phyloP scores from a whole-genome alignment of 2,888 invertebrate species.

The Perdita meconis region DNA sequence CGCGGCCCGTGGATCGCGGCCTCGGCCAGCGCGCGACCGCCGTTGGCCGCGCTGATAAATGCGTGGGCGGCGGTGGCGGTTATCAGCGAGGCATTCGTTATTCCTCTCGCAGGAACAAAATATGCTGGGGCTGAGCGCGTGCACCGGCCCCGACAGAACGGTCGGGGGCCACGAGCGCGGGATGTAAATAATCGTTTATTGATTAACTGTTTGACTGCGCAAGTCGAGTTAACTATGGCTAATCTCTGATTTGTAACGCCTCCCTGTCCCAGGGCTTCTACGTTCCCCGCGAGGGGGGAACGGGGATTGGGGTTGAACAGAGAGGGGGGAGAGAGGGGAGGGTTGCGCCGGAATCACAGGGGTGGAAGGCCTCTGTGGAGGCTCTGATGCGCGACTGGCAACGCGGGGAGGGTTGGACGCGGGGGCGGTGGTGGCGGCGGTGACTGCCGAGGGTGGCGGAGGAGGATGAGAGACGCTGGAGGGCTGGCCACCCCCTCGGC shows the following conservation, averaged over 20 bases:
- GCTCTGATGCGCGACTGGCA: slow-evolving; percentile 33
- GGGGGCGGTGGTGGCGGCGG: slow-evolving; percentile 22
- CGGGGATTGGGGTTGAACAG: not conserved
- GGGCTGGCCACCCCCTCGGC: slow-evolving; percentile 72
- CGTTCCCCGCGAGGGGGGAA: not conserved
- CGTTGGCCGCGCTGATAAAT: too few relatives aligned
- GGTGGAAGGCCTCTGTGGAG: slow-evolving; percentile 45
- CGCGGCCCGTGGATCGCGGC: not conserved
- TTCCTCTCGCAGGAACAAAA: slow-evolving; percentile 50
- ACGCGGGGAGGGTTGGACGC: slow-evolving; percentile 24
- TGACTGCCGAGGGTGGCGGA: slow-evolving; percentile 35
- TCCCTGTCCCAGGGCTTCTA: slow-evolving; percentile 69
- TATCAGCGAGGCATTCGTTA: slow-evolving; percentile 59
- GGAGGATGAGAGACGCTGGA: slow-evolving; percentile 54
- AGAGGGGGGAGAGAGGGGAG: slow-evolving; percentile 37
- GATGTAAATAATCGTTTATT: slow-evolving; percentile 84
- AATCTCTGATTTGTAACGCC: slow-evolving; percentile 84
- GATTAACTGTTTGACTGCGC: slow-evolving; percentile 84
- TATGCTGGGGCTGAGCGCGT: slow-evolving; percentile 49
- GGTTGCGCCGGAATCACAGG: slow-evolving; percentile 58
- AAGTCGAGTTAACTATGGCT: slow-evolving; percentile 84
- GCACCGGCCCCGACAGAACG: slow-evolving; percentile 12
- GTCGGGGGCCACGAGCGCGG: slow-evolving; percentile 67
- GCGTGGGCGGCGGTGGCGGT: slow-evolving; percentile 12
- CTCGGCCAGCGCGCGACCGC: too few relatives aligned